phyloP scores from a whole-genome alignment of 2,888 invertebrate genomes.

The Platerodrilus igneus region DNA sequence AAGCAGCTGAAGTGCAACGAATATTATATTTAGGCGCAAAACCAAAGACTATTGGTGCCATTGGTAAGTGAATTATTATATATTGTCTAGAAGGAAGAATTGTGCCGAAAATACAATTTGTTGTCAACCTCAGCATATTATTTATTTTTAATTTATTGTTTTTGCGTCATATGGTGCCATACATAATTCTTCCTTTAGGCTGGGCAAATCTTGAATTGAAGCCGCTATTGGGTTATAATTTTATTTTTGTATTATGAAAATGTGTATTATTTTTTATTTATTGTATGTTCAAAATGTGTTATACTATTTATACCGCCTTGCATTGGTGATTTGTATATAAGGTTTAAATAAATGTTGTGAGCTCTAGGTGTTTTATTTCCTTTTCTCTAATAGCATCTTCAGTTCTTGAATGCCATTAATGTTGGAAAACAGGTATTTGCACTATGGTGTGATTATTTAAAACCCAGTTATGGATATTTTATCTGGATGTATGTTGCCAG shows the following conservation, averaged over 20 bases:
- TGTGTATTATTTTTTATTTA: slow-evolving; percentile 20
- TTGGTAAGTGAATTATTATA: slow-evolving; percentile 36
- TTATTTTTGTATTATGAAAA: slow-evolving; percentile 13
- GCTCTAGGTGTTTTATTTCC: slow-evolving; percentile 23
- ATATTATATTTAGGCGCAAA: slow-evolving; percentile 53
- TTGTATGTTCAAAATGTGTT: slow-evolving; percentile 23
- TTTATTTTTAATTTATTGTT: slow-evolving; percentile 2
- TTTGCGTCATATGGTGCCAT: slow-evolving; percentile 1
- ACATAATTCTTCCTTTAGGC: slow-evolving; percentile 12
- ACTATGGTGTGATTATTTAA: no score
- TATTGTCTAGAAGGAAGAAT: not conserved
- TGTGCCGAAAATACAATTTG: no score
- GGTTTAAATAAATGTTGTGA: no score
- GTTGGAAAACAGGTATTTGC: no score
- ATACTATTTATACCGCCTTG: no score
- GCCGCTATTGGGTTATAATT: slow-evolving; percentile 37
- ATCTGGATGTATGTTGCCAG: no score
- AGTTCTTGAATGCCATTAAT: slow-evolving; percentile 29
- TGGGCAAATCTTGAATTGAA: slow-evolving; percentile 36
- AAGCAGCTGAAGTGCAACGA: slow-evolving; percentile 66
- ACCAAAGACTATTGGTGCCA: slow-evolving; percentile 35
- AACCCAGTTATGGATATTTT: no score
- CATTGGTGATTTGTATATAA: no score
- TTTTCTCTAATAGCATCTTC: slow-evolving; percentile 32
- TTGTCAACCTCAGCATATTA: not conserved